Evolutionary conservation across 92 coral and sea anemone genomes (phyloP).

Genomic region (Desmophyllum pertusum): DNA sequence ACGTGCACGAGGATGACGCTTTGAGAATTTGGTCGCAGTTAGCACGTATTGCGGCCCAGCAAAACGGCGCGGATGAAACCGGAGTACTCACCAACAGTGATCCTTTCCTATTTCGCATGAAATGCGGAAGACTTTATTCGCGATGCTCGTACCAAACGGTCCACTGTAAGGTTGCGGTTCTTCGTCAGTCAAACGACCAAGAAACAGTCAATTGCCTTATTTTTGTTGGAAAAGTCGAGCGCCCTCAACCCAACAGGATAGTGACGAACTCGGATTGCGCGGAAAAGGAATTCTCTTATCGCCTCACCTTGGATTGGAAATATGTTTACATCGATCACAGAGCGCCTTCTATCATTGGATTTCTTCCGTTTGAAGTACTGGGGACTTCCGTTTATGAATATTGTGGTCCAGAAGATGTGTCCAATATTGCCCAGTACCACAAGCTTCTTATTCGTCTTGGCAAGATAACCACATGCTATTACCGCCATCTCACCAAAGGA

Average conservation of each 20-base stretch:
- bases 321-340: slow-evolving; percentile 35
- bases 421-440: slow-evolving; percentile 53
- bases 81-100: background rate
- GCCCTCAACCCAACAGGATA: slow-evolving; percentile 30
- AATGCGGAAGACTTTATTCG: slow-evolving; percentile 17
- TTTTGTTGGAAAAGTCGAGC: slow-evolving; percentile 18
- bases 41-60: background rate
- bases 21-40: slow-evolving; percentile 17
- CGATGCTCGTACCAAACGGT: background rate
- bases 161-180: background rate
- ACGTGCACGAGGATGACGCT: slow-evolving; percentile 41
- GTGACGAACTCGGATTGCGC: slow-evolving; percentile 22
- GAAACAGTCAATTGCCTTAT: background rate
- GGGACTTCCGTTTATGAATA: slow-evolving; percentile 50
- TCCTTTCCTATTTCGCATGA: slow-evolving; percentile 17
- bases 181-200: background rate
- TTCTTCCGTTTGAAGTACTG: slow-evolving; percentile 50
- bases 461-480: slow-evolving; percentile 66
- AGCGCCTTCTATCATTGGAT: slow-evolving; percentile 48
- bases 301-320: slow-evolving; percentile 50
- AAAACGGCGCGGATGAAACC: background rate
- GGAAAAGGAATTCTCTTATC: slow-evolving; percentile 52
- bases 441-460: slow-evolving; percentile 58
- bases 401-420: slow-evolving; percentile 55
- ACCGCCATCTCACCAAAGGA: slow-evolving; percentile 66